These are phyloP conservation scores for Thereva unica DNA, from an alignment of 2,888 invertebrate genomes.

Conservation along the genomic window DNA sequence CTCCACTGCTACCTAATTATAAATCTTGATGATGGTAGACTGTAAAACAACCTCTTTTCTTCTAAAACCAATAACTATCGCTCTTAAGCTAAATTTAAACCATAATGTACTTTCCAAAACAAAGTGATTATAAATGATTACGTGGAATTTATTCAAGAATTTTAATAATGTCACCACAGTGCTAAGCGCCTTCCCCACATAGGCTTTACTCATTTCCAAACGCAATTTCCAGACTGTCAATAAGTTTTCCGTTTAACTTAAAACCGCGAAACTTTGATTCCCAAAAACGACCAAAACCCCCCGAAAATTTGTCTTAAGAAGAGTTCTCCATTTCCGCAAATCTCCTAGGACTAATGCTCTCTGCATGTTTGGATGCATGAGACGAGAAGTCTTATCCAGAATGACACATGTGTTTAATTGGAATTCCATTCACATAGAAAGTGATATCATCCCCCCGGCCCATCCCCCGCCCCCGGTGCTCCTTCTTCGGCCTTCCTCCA, in stretches of 20 bases:
- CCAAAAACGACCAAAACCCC: not conserved
- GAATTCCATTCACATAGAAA: constrained; percentile 29
- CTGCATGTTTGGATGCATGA: constrained; percentile 23
- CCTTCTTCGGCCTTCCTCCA: no score
- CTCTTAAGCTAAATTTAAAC: no score
- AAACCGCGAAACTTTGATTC: constrained; percentile 26
- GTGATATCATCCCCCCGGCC: not conserved
- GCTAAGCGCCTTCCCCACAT: not conserved
- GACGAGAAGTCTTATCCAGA: constrained; percentile 25
- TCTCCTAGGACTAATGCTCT: not conserved
- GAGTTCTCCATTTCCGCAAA: not conserved
- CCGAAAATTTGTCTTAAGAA: constrained; percentile 20
- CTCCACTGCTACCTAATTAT: no score
- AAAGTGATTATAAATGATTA: no score
- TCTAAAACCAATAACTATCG: no score
- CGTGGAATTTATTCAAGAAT: not conserved
- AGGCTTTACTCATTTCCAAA: not conserved
- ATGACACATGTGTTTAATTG: constrained; percentile 30
- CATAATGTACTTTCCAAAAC: no score
- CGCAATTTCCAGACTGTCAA: constrained; percentile 3
- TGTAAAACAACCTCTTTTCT: no score
- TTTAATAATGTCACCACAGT: constrained; percentile 11
- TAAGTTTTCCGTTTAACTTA: constrained; percentile 21
- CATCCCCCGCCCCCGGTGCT: no score
- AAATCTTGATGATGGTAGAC: no score